Conservation (phyloP, 2,113 vertebrate genomes). For the Sclerurus mexicanus region DNA sequence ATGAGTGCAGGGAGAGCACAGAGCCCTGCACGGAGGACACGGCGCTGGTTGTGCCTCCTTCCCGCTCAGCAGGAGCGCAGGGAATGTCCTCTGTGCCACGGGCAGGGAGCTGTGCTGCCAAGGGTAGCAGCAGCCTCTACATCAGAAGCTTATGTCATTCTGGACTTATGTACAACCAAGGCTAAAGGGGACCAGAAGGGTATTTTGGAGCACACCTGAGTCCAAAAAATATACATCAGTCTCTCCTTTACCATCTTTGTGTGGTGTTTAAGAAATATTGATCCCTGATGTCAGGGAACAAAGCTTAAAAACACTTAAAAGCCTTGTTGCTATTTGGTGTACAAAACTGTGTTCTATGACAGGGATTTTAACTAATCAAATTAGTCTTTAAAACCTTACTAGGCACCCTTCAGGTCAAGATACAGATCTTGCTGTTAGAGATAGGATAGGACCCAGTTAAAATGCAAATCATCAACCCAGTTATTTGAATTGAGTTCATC, state of each 20-base stretch:
- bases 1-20: background rate
- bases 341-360: background rate
- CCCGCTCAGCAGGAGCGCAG: background rate
- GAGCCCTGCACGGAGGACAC: background rate
- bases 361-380: background rate
- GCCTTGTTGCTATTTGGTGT: background rate
- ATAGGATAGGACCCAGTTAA: background rate
- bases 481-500: background rate
- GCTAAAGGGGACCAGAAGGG: background rate
- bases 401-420: background rate
- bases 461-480: background rate
- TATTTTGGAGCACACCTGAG: background rate
- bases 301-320: background rate
- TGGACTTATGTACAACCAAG: background rate
- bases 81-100: background rate
- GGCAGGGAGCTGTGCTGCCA: background rate
- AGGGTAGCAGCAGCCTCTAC: background rate
- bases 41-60: accelerated
- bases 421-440: background rate
- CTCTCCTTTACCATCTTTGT: background rate
- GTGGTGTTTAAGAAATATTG: background rate
- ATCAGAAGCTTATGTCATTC: background rate
- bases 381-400: background rate
- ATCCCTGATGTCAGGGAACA: background rate
- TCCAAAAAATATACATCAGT: background rate